Evolutionary conservation across 2,888 invertebrate genomes (phyloP).

Genomic region (Tetranychus piercei): DNA sequence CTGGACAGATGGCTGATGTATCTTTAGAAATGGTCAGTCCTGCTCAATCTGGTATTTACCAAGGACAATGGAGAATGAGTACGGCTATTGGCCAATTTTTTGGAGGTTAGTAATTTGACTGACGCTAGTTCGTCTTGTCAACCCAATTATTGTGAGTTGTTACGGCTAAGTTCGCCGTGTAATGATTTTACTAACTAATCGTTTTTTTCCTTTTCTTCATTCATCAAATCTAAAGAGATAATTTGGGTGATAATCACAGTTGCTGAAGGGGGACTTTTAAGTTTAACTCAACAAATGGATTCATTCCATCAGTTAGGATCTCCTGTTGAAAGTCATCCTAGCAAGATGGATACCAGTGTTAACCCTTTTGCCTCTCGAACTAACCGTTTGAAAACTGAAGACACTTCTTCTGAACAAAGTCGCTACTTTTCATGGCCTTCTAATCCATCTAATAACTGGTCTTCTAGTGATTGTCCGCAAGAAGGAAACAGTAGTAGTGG

Average conservation of each 20-base stretch:
- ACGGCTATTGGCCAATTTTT: constrained; percentile 71
- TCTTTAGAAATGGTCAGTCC: constrained; percentile 65
- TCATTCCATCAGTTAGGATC: constrained; percentile 41
- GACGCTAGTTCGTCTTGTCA: background rate
- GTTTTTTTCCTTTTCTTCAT: no score
- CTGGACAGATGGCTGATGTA: constrained; percentile 56
- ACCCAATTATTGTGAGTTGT: background rate
- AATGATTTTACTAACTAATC: no score
- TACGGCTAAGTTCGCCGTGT: no score
- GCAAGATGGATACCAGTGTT: background rate
- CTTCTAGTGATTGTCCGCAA: background rate
- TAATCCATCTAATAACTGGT: background rate
- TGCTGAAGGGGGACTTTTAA: constrained; percentile 58
- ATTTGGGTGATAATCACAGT: constrained; percentile 64
- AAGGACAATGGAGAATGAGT: constrained; percentile 73
- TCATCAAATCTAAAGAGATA: constrained; percentile 53
- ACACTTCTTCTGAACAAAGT: background rate
- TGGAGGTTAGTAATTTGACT: constrained; percentile 49
- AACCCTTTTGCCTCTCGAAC: background rate
- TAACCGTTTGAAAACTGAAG: background rate
- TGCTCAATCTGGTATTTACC: constrained; percentile 49
- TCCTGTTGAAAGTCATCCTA: constrained; percentile 22
- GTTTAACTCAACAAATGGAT: constrained; percentile 56
- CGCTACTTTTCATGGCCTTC: no score
- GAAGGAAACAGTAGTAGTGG: background rate